Conservation (phyloP, 2,888 invertebrate species). For the Barypeithes pellucidus region DNA sequence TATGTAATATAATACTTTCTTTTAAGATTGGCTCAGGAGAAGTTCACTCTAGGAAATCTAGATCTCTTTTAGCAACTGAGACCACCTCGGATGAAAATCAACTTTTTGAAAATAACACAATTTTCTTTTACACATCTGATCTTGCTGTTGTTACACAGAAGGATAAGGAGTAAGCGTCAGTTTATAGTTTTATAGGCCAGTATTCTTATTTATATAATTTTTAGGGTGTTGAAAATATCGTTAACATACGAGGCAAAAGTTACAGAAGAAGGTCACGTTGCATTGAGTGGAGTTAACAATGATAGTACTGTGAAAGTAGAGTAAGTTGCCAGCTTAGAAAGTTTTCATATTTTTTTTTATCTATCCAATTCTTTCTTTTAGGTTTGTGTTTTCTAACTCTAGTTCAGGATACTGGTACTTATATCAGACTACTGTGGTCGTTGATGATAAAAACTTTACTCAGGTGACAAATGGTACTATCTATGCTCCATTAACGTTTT, state of each 20-base stretch:
- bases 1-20: constrained; percentile 15
- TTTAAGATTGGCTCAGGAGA: constrained; percentile 64
- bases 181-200: not conserved
- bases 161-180: constrained; percentile 16
- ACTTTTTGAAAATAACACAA: constrained; percentile 31
- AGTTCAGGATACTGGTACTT: constrained; percentile 58
- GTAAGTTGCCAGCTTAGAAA: constrained; percentile 18
- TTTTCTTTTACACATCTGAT: constrained; percentile 48
- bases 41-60: constrained; percentile 59
- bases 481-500: constrained; percentile 71
- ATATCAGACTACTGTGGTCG: constrained; percentile 39
- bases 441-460: constrained; percentile 10
- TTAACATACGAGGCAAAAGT: constrained; percentile 28
- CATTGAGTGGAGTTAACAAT: constrained; percentile 30
- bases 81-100: not conserved
- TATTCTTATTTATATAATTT: constrained; percentile 23
- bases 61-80: constrained; percentile 57
- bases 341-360: not conserved
- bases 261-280: constrained; percentile 11
- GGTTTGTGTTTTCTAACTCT: constrained; percentile 51
- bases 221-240: constrained; percentile 33
- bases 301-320: constrained; percentile 8
- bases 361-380: constrained; percentile 40
- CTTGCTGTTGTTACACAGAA: constrained; percentile 13
- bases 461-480: constrained; percentile 43